Conservation (phyloP, 2,797 vertebrate genomes). For the Microctenopoma stevenorrisi region DNA sequence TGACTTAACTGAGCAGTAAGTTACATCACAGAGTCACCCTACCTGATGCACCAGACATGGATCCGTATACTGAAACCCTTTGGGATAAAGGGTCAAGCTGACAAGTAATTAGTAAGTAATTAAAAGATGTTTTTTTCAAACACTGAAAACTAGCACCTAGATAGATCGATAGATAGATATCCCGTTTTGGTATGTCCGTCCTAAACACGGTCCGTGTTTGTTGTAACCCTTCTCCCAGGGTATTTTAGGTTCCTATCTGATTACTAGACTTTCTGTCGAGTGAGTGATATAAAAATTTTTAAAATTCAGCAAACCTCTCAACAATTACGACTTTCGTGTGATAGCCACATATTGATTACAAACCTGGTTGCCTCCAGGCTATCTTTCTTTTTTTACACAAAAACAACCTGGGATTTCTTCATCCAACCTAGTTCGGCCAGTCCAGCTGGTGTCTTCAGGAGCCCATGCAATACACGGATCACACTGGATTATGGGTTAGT, state of each 20-base stretch:
- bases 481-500: slow-evolving; percentile 73
- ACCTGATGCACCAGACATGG: slow-evolving; percentile 84
- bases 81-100: slow-evolving; percentile 5
- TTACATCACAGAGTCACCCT: slow-evolving; percentile 17
- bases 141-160: background rate
- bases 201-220: slow-evolving; percentile 51
- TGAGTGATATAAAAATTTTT: background rate
- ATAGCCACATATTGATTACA: background rate
- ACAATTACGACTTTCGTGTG: background rate
- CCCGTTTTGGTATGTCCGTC: slow-evolving; percentile 72
- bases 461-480: slow-evolving; percentile 23
- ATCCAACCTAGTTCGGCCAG: slow-evolving; percentile 12
- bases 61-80: slow-evolving; percentile 51
- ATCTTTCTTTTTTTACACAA: slow-evolving; percentile 27
- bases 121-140: background rate
- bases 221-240: background rate
- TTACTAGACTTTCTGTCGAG: background rate
- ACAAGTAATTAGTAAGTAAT: background rate
- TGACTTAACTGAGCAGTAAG: fast-evolving
- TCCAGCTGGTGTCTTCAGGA: slow-evolving; percentile 27
- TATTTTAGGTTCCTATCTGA: slow-evolving; percentile 49
- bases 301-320: background rate
- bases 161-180: background rate
- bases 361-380: background rate
- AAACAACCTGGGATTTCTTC: slow-evolving; percentile 6